These are phyloP conservation scores for Apoda limacodes DNA, from an alignment of 2,888 invertebrate species.

Conservation along the genomic window DNA sequence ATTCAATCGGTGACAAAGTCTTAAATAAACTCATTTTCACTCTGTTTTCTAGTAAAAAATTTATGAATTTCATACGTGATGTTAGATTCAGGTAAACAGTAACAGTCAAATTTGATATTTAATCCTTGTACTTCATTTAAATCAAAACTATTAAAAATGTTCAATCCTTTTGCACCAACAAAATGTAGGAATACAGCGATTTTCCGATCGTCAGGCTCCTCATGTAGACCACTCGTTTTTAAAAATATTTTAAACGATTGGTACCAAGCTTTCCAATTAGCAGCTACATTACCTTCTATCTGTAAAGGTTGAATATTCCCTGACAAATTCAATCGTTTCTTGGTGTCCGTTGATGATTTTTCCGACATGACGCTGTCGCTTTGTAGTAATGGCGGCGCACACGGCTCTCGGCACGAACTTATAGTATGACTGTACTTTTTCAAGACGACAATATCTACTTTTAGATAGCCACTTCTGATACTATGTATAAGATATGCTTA, in stretches of 20 bases:
- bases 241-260: neutral
- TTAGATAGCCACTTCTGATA: too few relatives aligned
- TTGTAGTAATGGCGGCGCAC: too few relatives aligned
- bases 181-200: neutral
- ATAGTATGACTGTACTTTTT: too few relatives aligned
- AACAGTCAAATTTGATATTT: neutral
- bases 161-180: neutral
- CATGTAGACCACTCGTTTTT: neutral
- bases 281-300: neutral
- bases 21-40: neutral
- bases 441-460: too few relatives aligned
- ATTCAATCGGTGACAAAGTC: neutral
- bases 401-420: too few relatives aligned
- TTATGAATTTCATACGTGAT: neutral
- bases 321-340: too few relatives aligned
- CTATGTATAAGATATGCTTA: too few relatives aligned
- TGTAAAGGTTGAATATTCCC: too few relatives aligned
- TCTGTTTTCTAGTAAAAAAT: neutral
- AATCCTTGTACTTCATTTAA: neutral
- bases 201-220: neutral
- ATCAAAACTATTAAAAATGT: neutral
- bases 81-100: neutral
- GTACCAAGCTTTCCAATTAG: neutral
- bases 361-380: too few relatives aligned
- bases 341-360: too few relatives aligned